Evolutionary conservation across 1,140 invertebrate genomes (phyloP), one percentile per base, ranked within the genome.

Genomic region (Colletes latitarsis): DNA sequence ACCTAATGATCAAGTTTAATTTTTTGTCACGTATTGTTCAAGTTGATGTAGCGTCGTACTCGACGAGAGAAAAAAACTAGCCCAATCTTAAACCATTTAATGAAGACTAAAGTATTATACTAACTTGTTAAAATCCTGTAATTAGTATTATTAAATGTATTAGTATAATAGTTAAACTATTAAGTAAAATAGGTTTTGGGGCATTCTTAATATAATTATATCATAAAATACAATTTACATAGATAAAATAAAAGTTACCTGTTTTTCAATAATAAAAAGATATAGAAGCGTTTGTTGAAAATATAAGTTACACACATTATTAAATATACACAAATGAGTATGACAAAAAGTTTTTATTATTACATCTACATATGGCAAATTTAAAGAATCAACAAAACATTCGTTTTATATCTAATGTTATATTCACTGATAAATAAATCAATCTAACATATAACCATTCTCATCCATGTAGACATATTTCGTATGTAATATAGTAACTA

Each of bases 281-380:
- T 62, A 58, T 72, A 46, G 41, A 73, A 74, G 71, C 80, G 68
- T 68, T 75, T 80, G 87, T 75, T 66, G 70, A 82, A 81, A 78
- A 83, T 82, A 82, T 85, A 81, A 64, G 60, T 87, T 79, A 80
- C 77, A 85, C 75, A 72, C 64, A 81, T 78, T 67, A 69, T 74
- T 84, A 86, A 87, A 85, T 88, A 84, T 86, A 90, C 87, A 88
- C 63, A 63, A 80, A 71, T 66, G 69, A 85, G 83, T 78, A 67
- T 82, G 83, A 87, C 62, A 79, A 83, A 89, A 87, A 87, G 52
- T 87, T 88, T 84, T 82, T 89, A 89, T 83, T 81, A 73, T 88
- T 87, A 90, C 78, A 88, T 89, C 68, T 89, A 88, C 72, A 87
- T 91, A 88, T 92, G 87, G 87, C 89, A 89, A 86, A 89, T 86